Evolutionary conservation across 2,113 vertebrate species (phyloP), one percentile per base, ranked within the genome.

Genomic region (Empidonax traillii): DNA sequence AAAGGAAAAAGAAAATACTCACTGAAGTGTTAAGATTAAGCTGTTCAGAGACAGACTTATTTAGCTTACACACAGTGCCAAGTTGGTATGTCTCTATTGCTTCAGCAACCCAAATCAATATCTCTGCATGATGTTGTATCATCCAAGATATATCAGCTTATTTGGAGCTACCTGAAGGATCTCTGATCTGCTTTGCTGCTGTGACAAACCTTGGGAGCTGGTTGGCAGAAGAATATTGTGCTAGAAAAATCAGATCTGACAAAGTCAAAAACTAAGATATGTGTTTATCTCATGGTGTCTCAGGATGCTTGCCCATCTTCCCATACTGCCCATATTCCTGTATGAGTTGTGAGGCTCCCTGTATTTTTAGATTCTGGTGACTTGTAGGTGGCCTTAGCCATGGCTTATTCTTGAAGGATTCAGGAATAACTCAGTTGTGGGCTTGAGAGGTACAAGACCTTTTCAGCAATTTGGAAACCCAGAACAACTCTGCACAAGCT

Each of bases 301-400:
- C 3, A 0, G 7, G 8, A 44, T 53, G 27, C 12, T n/a, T 76
- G 8, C 14, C 20, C 46, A 18, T 18, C 4, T 19, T 7, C 11
- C 14, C 37, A 76, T 9, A 31, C 35, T 44, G 39, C 12, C 14
- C 28, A 43, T 58, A 75, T 74, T 69, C 25, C 28, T 41, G 4
- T n/a, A 31, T 7, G 9, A 56, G 2, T 71, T 77, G 22, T 58
- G 31, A 77, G 14, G 16, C 5, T 71, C 6, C 22, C 18, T 31
- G 4, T 44, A 53, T 24, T 51, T 86, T 46, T 14, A 81, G 24
- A 73, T 44, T 52, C 25, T 28, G 27, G 12, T 46, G 20, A 49
- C 23, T 21, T 85, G 31, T 8, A 49, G 31, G 17, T 46, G 35
- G 8, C 33, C 28, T 74, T 66, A 74, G 22, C 20, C 28, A 46